phyloP scores from a whole-genome alignment of 2,797 vertebrate genomes.

The Micropoecilia bifurca region DNA sequence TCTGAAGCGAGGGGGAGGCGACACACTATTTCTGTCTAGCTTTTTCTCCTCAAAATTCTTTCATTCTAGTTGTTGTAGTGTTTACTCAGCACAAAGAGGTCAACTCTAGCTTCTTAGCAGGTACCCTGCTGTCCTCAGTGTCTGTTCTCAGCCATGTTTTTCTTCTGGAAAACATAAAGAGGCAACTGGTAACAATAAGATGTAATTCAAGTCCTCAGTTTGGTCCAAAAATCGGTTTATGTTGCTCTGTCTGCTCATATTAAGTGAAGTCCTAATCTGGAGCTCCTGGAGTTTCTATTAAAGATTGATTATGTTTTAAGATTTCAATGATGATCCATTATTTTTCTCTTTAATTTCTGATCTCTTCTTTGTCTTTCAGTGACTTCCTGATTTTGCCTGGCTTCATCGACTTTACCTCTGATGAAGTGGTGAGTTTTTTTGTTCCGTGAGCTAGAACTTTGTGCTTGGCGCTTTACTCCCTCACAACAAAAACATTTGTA shows the following conservation, averaged over 20 bases:
- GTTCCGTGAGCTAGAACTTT: neutral
- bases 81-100: constrained; percentile 29
- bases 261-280: neutral
- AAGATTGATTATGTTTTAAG: neutral
- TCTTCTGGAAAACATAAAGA: constrained; percentile 9
- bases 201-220: neutral
- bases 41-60: neutral
- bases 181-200: neutral
- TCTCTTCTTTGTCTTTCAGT: constrained; percentile 77
- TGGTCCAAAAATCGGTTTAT: neutral
- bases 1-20: neutral
- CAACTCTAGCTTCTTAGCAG: constrained; percentile 30
- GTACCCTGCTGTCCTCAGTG: constrained; percentile 2
- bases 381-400: constrained; percentile 97
- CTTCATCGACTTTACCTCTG: constrained; percentile 95
- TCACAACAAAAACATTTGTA: neutral
- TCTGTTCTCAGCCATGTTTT: constrained; percentile 15
- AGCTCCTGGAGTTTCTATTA: neutral
- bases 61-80: constrained; percentile 22
- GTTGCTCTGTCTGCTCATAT: neutral
- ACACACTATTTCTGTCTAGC: constrained; percentile 36
- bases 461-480: neutral
- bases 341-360: constrained; percentile 19
- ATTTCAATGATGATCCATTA: neutral
- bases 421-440: constrained; percentile 90